phyloP scores from a whole-genome alignment of 2,888 invertebrate species.

The Zygothrica quintamaculata region DNA sequence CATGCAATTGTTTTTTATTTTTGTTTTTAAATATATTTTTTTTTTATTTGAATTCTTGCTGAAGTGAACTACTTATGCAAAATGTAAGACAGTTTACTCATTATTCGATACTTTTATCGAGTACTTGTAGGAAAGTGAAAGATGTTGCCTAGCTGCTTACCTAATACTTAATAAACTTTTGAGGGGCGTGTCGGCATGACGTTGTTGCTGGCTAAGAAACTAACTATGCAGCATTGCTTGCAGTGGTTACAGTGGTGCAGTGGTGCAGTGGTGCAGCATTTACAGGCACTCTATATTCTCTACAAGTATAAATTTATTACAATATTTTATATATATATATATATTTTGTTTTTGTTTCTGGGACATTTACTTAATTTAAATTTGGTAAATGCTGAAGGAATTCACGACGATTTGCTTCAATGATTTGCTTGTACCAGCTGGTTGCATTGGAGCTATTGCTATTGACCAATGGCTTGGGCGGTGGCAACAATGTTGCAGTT shows the following conservation, averaged over 20 bases:
- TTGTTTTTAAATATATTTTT: no score
- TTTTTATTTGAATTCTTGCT: slow-evolving; percentile 49
- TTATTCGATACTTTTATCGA: slow-evolving; percentile 17
- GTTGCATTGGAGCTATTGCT: slow-evolving; percentile 19
- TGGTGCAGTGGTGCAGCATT: no score
- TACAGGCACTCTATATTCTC: neutral
- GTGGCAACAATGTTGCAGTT: slow-evolving; percentile 26
- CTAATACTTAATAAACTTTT: slow-evolving; percentile 53
- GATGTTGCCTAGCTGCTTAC: slow-evolving; percentile 59
- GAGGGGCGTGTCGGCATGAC: slow-evolving; percentile 52
- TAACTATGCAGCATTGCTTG: no score
- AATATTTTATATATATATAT: no score
- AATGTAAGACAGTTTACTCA: slow-evolving; percentile 30
- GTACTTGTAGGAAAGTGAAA: slow-evolving; percentile 71
- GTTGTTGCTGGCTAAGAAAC: slow-evolving; percentile 28
- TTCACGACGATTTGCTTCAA: slow-evolving; percentile 74
- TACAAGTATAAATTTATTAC: slow-evolving; percentile 3
- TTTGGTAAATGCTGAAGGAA: slow-evolving; percentile 73
- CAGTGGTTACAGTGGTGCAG: no score
- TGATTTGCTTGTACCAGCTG: slow-evolving; percentile 74
- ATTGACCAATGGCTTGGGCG: slow-evolving; percentile 58
- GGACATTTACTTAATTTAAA: slow-evolving; percentile 55
- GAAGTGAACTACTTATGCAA: slow-evolving; percentile 42
- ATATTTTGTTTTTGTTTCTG: slow-evolving; percentile 7
- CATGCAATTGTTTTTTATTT: slow-evolving; percentile 28